Percentiles rank a stretch among this genome's conserved stretches.
phyloP scores from a whole-genome alignment of 1,140 invertebrate species.

The Papilio polyxenes region DNA sequence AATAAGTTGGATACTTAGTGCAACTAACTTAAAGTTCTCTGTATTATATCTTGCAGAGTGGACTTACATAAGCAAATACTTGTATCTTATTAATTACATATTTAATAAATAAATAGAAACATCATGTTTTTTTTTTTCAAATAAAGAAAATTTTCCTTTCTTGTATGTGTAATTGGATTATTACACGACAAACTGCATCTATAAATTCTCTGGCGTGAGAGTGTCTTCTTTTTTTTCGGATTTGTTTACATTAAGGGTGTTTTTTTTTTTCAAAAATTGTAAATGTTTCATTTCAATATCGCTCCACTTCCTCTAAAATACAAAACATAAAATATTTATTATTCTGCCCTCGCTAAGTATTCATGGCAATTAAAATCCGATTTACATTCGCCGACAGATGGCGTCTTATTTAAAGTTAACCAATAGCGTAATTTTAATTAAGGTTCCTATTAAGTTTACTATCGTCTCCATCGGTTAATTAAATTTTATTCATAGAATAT shows the following conservation, averaged over 20 bases:
- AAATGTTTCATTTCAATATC: neutral
- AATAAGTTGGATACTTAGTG: conserved; percentile 36
- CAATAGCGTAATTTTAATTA: conserved; percentile 35
- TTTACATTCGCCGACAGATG: conserved; percentile 32
- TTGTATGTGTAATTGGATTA: no score
- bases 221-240: no score
- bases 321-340: conserved; percentile 12
- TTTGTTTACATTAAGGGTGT: no score
- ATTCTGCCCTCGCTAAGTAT: neutral
- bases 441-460: conserved; percentile 3
- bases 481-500: neutral
- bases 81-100: neutral
- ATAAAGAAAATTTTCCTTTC: no score
- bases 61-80: neutral
- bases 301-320: neutral
- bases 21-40: conserved; percentile 28
- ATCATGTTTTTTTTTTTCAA: no score
- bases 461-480: conserved; percentile 33
- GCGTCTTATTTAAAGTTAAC: conserved; percentile 38
- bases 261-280: neutral
- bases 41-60: conserved; percentile 27
- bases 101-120: neutral
- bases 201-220: no score
- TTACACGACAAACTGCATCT: no score
- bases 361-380: conserved; percentile 32